These are phyloP conservation scores for Synaphobranchus kaupii DNA, from an alignment of 2,797 vertebrate species.

Conservation along the genomic window DNA sequence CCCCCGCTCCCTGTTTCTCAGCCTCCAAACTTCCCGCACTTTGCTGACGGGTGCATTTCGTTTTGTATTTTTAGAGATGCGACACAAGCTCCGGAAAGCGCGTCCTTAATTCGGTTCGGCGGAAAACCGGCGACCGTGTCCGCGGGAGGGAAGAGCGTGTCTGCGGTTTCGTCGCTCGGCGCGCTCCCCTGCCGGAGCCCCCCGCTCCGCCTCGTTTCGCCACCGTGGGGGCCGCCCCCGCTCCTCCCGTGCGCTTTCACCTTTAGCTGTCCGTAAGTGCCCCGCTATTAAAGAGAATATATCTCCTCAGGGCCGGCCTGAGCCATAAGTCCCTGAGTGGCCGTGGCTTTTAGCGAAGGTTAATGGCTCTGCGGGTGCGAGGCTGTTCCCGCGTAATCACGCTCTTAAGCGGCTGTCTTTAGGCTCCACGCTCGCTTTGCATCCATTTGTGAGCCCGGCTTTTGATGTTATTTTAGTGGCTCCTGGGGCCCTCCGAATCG, in stretches of 20 bases:
- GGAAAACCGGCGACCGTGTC: not conserved
- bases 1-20: not conserved
- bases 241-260: constrained; percentile 58
- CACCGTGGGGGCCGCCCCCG: constrained; percentile 42
- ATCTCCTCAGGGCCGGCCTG: constrained; percentile 69
- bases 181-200: not conserved
- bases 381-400: constrained; percentile 74
- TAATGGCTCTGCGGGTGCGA: constrained; percentile 75
- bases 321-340: constrained; percentile 73
- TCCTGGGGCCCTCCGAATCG: not conserved
- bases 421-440: constrained; percentile 57
- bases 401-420: constrained; percentile 67
- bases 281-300: constrained; percentile 68
- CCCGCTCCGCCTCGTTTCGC: not conserved
- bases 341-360: constrained; percentile 81
- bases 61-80: not conserved
- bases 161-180: not conserved
- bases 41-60: not conserved
- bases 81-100: not conserved
- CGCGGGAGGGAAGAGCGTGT: not conserved
- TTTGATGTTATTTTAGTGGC: not conserved
- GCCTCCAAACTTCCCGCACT: not conserved
- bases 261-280: constrained; percentile 61
- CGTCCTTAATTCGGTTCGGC: not conserved
- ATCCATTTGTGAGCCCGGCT: constrained; percentile 54